Evolutionary conservation across 2,888 invertebrate species (phyloP).

Genomic region (Aspidiotus rigidus): DNA sequence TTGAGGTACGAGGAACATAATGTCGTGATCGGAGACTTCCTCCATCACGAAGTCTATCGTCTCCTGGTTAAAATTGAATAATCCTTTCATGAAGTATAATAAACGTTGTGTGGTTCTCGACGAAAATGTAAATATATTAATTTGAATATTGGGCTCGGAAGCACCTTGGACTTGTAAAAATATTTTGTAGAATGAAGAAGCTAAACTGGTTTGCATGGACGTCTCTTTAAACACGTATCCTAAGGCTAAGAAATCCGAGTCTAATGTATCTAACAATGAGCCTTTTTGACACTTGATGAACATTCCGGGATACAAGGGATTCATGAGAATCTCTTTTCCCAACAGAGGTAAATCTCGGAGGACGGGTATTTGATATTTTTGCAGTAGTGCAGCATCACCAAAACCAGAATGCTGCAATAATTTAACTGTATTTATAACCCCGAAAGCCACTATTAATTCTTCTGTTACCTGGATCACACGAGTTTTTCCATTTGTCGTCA

Average conservation of each 20-base stretch:
- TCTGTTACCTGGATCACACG: conserved; percentile 5
- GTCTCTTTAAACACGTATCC: conserved; percentile 12
- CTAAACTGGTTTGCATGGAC: conserved; percentile 1
- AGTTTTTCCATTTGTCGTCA: not conserved
- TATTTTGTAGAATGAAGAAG: conserved; percentile 11
- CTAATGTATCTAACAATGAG: not conserved
- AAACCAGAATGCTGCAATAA: conserved; percentile 21
- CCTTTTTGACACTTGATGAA: conserved; percentile 12
- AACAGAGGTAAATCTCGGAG: conserved; percentile 17
- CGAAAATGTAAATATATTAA: conserved; percentile 20
- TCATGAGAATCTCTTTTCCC: conserved; percentile 14
- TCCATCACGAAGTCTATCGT: conserved; percentile 15
- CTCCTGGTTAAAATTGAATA: not conserved
- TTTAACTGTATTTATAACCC: conserved; percentile 7
- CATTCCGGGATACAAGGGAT: conserved; percentile 15
- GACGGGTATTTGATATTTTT: conserved; percentile 12
- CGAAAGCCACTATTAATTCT: conserved; percentile 19
- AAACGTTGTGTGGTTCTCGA: conserved; percentile 2
- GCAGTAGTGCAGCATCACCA: conserved; percentile 13
- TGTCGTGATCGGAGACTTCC: conserved; percentile 5
- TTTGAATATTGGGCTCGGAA: conserved; percentile 11
- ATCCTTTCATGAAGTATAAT: conserved; percentile 10
- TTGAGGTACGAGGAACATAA: conserved; percentile 18
- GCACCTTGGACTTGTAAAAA: conserved; percentile 13
- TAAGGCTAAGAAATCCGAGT: conserved; percentile 5